These are phyloP conservation scores for Gallinago undulata DNA, from an alignment of 2,113 vertebrate genomes.

Conservation along the genomic window DNA sequence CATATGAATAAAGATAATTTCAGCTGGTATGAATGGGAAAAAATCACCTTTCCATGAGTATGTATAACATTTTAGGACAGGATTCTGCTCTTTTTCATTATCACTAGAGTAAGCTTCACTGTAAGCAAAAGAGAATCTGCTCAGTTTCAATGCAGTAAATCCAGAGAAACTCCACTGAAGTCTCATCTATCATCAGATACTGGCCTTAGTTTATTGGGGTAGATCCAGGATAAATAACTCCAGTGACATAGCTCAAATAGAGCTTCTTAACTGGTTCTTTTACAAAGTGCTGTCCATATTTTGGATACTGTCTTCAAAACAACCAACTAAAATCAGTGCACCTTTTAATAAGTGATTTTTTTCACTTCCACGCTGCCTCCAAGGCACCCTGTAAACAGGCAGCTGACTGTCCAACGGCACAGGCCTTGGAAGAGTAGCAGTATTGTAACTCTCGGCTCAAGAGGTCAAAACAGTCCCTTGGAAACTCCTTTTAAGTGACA, in stretches of 20 bases:
- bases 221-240: background rate
- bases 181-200: background rate
- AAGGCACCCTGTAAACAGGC: background rate
- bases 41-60: background rate
- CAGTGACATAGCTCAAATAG: background rate
- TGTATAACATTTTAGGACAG: background rate
- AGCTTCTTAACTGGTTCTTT: background rate
- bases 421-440: background rate
- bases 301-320: background rate
- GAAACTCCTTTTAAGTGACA: conserved; percentile 33
- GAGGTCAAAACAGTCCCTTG: background rate
- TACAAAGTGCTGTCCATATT: background rate
- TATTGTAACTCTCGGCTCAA: background rate
- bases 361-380: background rate
- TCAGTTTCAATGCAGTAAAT: background rate
- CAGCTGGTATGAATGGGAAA: background rate
- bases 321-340: background rate
- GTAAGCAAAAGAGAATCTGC: background rate
- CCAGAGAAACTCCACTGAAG: background rate
- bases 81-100: conserved; percentile 7
- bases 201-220: background rate
- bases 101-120: background rate
- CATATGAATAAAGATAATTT: background rate
- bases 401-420: background rate
- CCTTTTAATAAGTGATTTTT: background rate